Base-by-base conservation (phyloP, 2,888 invertebrate genomes). In the Phlogophora meticulosa region DNA sequence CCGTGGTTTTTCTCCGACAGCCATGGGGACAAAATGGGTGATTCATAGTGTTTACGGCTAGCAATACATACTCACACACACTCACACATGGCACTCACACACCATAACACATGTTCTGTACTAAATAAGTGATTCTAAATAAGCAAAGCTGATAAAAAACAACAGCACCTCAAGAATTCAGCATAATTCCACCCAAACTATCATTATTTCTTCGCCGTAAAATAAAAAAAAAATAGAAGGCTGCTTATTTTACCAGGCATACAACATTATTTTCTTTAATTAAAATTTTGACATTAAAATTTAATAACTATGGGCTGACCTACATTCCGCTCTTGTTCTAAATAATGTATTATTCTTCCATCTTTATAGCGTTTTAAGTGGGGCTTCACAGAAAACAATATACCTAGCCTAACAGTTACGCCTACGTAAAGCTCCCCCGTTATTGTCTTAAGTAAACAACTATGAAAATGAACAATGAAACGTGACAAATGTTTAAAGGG, bases 31-130 rank as follows among this genome's bases (percentile, higher is more conserved):
- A 34, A 46, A 24, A 57, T 48, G 42, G 24, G 77, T 76, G 77
- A 76, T 76, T 73, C 72, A 76, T 73, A 48, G 57, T 49, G 38
- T 53, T 52, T 34, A 53, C 56, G 34, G 7, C 28, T 9, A 53
- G 20, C 32, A 51, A 59, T 32, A 42, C 10, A 20, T 38, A 45
- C n/a, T 15, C 34, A 1, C 63, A 43, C 66, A 40, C 40, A 63
- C 11, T 9, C 28, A 20, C 11, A 40, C 32, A 22, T 1, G 1
- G 7, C 13, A 42, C 34, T 15, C 60, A 43, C 10, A 46, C 4
- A 28, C 36, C 11, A 45, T 11, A 17, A 60, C 48, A 45, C 34
- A 51, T n/a, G n/a, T n/a, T 28, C 28, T 2, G 28, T 28, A 4
- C 5, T 4, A 28, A 28, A 28, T 28, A 28, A 4, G 5, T 2